A percentile compares a stretch with the other conserved stretches of the same genome.
phyloP scores from a whole-genome alignment of 2,797 vertebrate species.

The Babyrousa celebensis region DNA sequence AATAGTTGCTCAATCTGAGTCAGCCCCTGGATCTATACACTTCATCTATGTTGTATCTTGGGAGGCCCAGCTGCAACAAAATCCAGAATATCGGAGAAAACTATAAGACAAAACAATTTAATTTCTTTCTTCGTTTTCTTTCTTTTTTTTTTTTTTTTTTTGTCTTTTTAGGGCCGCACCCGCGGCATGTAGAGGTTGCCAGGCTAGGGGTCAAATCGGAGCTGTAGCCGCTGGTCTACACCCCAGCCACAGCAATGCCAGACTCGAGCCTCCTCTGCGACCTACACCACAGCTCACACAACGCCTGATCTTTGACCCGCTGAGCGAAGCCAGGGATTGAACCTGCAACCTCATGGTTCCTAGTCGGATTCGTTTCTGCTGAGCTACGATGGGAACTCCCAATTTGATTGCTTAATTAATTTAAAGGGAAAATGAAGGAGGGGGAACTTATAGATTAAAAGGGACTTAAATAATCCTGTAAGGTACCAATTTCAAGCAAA shows the following conservation, averaged over 20 bases:
- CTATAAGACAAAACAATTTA: constrained; percentile 53
- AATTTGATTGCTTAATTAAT: constrained; percentile 59
- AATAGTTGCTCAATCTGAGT: constrained; percentile 46
- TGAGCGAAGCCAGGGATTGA: too few species aligned
- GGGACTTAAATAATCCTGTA: constrained; percentile 27
- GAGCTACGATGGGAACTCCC: not conserved
- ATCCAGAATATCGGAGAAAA: constrained; percentile 52
- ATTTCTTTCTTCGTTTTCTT: not conserved
- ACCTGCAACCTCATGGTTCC: too few species aligned
- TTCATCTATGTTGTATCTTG: constrained; percentile 35
- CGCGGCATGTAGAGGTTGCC: too few species aligned
- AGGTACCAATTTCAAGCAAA: constrained; percentile 60
- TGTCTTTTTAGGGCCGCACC: too few species aligned
- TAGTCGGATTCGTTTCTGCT: too few species aligned
- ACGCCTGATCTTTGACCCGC: too few species aligned
- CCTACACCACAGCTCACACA: too few species aligned
- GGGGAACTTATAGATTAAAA: not conserved
- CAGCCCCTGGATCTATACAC: constrained; percentile 44
- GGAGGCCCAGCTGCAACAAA: constrained; percentile 63
- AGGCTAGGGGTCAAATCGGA: too few species aligned
- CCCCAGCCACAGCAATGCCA: too few species aligned
- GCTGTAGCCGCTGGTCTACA: too few species aligned
- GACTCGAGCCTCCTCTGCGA: too few species aligned
- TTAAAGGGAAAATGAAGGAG: constrained; percentile 48
- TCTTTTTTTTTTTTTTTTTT: too few species aligned